A percentile compares a stretch with the other conserved stretches of the same genome.
Conservation (phyloP, 2,113 vertebrate species). For the Alexandromys fortis region DNA sequence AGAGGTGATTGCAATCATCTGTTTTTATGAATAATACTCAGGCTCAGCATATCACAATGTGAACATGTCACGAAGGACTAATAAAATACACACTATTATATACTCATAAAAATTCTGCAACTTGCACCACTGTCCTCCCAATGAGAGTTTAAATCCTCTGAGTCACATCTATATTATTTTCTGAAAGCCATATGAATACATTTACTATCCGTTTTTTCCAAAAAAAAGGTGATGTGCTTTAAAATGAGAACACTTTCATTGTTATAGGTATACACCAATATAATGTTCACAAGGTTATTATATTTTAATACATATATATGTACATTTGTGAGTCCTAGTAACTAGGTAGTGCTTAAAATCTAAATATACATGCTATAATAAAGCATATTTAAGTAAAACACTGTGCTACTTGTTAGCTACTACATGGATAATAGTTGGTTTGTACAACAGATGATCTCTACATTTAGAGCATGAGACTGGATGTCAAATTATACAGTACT, state of each 20-base stretch:
- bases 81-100: constrained; percentile 13
- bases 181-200: background rate
- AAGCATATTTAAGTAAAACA: background rate
- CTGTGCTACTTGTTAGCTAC: background rate
- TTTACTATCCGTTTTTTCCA: background rate
- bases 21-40: constrained; percentile 67
- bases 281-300: background rate
- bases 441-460: background rate
- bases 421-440: background rate
- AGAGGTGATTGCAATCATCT: constrained; percentile 70
- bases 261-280: background rate
- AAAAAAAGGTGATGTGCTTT: background rate
- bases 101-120: background rate
- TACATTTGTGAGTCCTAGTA: background rate
- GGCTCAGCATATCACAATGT: background rate
- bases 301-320: background rate
- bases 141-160: constrained; percentile 11
- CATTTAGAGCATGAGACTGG: background rate
- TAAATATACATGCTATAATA: background rate
- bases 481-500: background rate
- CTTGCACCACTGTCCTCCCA: background rate
- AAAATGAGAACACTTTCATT: background rate
- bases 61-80: constrained; percentile 51
- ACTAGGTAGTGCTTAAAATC: background rate
- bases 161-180: constrained; percentile 16